Percentiles rank a stretch among this genome's conserved stretches.
phyloP scores from a whole-genome alignment of 1,140 invertebrate species.

The Adelges cooleyi region DNA sequence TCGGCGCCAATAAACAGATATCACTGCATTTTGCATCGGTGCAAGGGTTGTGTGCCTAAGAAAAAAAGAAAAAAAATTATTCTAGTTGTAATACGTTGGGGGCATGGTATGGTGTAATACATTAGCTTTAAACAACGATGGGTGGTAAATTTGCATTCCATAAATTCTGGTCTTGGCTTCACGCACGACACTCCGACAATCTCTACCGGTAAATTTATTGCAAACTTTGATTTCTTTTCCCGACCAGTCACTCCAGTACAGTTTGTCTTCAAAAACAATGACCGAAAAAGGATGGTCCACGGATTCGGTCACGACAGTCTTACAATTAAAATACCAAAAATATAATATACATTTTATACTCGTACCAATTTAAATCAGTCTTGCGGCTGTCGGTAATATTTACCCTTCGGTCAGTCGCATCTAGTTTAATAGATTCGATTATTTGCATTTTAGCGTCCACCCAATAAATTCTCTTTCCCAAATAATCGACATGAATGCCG shows the following conservation, averaged over 20 bases:
- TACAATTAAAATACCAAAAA: conserved; percentile 26
- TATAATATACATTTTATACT: neutral
- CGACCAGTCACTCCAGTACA: conserved; percentile 79
- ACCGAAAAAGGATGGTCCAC: conserved; percentile 68
- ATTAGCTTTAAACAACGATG: conserved; percentile 39
- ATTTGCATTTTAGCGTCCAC: conserved; percentile 58
- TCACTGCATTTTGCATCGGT: conserved; percentile 54
- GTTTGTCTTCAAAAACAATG: conserved; percentile 69
- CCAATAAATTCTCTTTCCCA: conserved; percentile 65
- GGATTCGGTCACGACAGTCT: conserved; percentile 44
- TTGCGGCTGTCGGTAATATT: neutral
- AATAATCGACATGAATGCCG: conserved; percentile 75
- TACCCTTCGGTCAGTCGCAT: conserved; percentile 53
- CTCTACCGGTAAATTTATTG: conserved; percentile 55
- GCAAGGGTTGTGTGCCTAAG: conserved; percentile 55
- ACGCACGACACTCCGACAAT: conserved; percentile 43
- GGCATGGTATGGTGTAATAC: too few species aligned
- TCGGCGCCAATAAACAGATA: conserved; percentile 62
- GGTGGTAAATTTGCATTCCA: conserved; percentile 56
- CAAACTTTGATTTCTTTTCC: conserved; percentile 51
- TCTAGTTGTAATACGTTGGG: too few species aligned
- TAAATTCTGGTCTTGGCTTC: conserved; percentile 44
- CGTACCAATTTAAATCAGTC: too few species aligned
- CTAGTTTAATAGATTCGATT: conserved; percentile 63
- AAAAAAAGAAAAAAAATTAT: too few species aligned